Evolutionary conservation across 1,140 invertebrate species (phyloP).

Genomic region (Cherax destructor): DNA sequence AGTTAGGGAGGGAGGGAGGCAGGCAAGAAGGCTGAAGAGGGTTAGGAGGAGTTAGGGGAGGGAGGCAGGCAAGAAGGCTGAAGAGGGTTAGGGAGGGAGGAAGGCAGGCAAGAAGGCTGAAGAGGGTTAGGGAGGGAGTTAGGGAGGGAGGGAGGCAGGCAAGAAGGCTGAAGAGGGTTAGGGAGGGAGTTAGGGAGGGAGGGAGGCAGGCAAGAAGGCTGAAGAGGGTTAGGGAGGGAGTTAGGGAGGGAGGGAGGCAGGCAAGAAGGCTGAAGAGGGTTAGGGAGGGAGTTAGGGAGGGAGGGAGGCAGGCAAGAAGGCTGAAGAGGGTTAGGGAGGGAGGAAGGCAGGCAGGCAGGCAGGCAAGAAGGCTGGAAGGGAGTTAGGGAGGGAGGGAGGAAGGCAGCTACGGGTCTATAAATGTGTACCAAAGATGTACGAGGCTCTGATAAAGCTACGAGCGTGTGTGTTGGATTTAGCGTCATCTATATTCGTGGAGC

Average conservation of each 20-base stretch:
- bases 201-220: not conserved
- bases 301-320: not conserved
- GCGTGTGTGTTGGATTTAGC: constrained; percentile 25
- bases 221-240: no score
- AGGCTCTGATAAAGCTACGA: constrained; percentile 37
- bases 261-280: no score
- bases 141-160: not conserved
- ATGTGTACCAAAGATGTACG: constrained; percentile 48
- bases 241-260: not conserved
- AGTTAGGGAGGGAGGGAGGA: not conserved
- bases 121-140: no score
- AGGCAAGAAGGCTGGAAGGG: no score
- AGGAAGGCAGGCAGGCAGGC: not conserved
- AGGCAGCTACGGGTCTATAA: constrained; percentile 36
- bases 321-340: no score
- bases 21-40: no score
- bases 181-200: not conserved
- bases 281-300: not conserved
- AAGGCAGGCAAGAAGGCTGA: no score
- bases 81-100: no score
- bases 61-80: not conserved
- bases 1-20: not conserved
- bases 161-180: no score
- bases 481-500: constrained; percentile 45
- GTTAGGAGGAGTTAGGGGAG: no score